These are phyloP conservation scores for Eolophus roseicapilla DNA, from an alignment of 2,113 vertebrate genomes.

Conservation along the genomic window DNA sequence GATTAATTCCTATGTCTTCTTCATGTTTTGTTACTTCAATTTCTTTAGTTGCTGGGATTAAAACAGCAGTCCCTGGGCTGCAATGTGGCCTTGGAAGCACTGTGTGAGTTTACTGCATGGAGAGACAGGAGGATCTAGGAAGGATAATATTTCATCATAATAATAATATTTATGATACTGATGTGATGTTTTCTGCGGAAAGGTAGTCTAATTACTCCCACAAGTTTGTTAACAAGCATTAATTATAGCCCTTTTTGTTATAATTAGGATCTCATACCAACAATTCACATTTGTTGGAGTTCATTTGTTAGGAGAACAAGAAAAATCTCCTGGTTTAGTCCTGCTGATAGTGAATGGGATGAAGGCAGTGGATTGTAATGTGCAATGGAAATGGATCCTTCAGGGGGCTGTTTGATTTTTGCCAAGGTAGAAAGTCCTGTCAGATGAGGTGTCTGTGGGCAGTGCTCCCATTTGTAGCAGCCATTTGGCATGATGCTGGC, in stretches of 20 bases:
- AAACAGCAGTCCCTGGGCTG: neutral
- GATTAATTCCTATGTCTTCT: neutral
- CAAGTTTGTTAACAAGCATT: neutral
- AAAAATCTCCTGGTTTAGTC: neutral
- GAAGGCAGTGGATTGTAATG: neutral
- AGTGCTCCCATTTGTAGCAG: neutral
- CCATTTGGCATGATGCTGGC: neutral
- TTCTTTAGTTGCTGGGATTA: neutral
- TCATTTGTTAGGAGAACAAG: neutral
- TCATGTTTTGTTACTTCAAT: neutral
- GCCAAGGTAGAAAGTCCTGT: neutral
- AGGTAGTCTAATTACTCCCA: neutral
- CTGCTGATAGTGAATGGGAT: neutral
- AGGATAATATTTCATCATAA: neutral
- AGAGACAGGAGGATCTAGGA: neutral
- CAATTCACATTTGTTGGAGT: neutral
- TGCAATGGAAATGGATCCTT: neutral
- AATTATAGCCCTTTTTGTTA: neutral
- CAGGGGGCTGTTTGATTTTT: neutral
- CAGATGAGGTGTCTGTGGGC: neutral
- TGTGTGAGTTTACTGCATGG: neutral
- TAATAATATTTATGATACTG: neutral
- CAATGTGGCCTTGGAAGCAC: neutral
- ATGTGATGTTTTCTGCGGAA: neutral
- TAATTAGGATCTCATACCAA: neutral